phyloP scores from a whole-genome alignment of 2,797 vertebrate genomes.

The Falco biarmicus region DNA sequence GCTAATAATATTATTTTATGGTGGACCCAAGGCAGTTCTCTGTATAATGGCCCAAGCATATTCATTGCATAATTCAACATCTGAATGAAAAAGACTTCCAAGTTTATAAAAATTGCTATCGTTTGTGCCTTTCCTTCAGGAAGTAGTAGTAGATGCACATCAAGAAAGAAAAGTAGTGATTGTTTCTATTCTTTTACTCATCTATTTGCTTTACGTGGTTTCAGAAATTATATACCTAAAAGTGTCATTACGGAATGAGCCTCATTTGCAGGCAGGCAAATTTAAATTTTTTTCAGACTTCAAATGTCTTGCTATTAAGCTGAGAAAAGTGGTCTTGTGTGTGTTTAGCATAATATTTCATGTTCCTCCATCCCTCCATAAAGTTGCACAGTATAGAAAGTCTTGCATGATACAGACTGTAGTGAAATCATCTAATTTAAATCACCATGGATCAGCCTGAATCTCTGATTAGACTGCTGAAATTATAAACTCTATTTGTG shows the following conservation, averaged over 20 bases:
- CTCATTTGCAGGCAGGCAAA: not conserved
- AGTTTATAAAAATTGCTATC: not conserved
- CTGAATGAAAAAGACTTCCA: not conserved
- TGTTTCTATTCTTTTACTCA: not conserved
- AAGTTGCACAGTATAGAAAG: not conserved
- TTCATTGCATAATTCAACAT: not conserved
- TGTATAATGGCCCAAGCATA: not conserved
- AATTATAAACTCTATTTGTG: not conserved
- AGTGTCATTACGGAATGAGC: not conserved
- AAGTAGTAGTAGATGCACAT: not conserved
- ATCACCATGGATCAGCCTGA: not conserved
- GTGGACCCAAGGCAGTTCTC: not conserved
- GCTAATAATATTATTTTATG: not conserved
- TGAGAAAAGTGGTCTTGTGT: not conserved
- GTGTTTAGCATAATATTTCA: not conserved
- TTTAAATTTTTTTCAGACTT: not conserved
- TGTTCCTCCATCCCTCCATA: not conserved
- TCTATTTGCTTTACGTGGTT: not conserved
- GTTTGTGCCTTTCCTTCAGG: not conserved
- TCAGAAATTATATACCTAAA: not conserved
- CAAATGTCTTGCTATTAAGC: not conserved
- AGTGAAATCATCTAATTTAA: not conserved
- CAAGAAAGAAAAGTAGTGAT: not conserved
- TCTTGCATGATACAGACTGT: not conserved
- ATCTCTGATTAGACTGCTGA: not conserved